Conservation (phyloP, 2,888 invertebrate species). For the Tachystola acroxantha region DNA sequence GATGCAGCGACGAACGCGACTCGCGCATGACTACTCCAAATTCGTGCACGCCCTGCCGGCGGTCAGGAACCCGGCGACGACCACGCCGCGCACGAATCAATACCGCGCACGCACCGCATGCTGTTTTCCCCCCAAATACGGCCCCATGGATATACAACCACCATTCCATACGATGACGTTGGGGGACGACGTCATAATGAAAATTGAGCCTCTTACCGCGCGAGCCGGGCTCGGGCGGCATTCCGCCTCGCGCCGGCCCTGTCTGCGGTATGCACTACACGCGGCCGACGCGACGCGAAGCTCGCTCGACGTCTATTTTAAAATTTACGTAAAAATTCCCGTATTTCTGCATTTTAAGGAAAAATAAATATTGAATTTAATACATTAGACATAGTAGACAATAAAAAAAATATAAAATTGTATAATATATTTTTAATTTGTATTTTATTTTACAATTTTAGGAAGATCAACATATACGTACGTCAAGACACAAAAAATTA, state of each 20-base stretch:
- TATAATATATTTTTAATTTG: no score
- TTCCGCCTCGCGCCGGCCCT: not conserved
- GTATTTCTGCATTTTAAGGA: no score
- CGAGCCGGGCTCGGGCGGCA: not conserved
- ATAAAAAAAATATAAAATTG: no score
- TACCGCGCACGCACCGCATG: conserved; percentile 38
- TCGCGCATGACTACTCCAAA: conserved; percentile 58
- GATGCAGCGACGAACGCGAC: conserved; percentile 48
- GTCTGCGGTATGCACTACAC: not conserved
- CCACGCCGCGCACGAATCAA: conserved; percentile 37
- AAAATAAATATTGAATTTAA: no score
- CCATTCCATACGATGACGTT: conserved; percentile 56
- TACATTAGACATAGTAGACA: no score
- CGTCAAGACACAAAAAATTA: no score
- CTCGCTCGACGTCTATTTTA: no score
- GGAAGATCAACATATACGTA: no score
- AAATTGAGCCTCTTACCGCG: not conserved
- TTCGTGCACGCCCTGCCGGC: conserved; percentile 39
- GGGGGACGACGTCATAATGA: conserved; percentile 46
- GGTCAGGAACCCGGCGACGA: conserved; percentile 23
- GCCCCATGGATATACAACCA: conserved; percentile 31
- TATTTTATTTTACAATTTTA: no score
- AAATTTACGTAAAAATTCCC: no score
- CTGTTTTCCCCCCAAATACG: conserved; percentile 36
- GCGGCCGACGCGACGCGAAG: no score